Percentiles rank a stretch among this genome's conserved stretches.
Evolutionary conservation across 2,797 vertebrate species (phyloP).

Genomic region (Coccyzus lansbergi): DNA sequence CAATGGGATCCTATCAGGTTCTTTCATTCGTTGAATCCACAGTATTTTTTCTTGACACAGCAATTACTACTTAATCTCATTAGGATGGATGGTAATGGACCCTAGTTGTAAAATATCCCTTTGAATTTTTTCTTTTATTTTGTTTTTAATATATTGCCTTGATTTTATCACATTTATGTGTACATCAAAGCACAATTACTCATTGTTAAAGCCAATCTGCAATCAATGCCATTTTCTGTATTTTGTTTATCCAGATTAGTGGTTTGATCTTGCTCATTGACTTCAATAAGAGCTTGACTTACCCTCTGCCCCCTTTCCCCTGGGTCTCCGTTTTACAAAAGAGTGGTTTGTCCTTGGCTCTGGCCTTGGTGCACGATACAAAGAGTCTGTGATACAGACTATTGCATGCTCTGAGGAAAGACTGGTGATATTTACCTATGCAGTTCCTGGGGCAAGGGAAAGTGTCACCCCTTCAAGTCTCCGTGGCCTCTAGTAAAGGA

Average conservation of each 20-base stretch:
- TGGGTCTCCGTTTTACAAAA: slow-evolving; percentile 5
- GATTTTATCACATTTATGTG: slow-evolving; percentile 77
- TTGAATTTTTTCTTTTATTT: slow-evolving; percentile 78
- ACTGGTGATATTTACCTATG: neutral
- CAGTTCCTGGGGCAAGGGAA: neutral
- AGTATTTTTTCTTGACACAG: slow-evolving; percentile 78
- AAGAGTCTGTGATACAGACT: neutral
- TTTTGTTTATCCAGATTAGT: slow-evolving; percentile 69
- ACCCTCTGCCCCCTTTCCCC: neutral
- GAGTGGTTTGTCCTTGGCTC: slow-evolving; percentile 37
- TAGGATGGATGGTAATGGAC: slow-evolving; percentile 77
- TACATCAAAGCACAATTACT: slow-evolving; percentile 77
- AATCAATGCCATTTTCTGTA: slow-evolving; percentile 77
- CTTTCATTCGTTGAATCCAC: slow-evolving; percentile 56
- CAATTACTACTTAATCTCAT: slow-evolving; percentile 80
- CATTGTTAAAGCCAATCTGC: slow-evolving; percentile 78
- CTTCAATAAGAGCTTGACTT: slow-evolving; percentile 34
- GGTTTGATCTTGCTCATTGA: slow-evolving; percentile 50
- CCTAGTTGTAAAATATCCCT: slow-evolving; percentile 79
- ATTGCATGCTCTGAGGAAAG: neutral
- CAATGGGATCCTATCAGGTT: slow-evolving; percentile 5
- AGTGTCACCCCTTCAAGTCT: neutral
- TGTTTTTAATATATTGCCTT: slow-evolving; percentile 75
- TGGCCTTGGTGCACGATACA: slow-evolving; percentile 13
- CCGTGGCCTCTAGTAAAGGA: neutral